Base-by-base conservation (phyloP, 2,113 vertebrate species). In the Xerus inauris region DNA sequence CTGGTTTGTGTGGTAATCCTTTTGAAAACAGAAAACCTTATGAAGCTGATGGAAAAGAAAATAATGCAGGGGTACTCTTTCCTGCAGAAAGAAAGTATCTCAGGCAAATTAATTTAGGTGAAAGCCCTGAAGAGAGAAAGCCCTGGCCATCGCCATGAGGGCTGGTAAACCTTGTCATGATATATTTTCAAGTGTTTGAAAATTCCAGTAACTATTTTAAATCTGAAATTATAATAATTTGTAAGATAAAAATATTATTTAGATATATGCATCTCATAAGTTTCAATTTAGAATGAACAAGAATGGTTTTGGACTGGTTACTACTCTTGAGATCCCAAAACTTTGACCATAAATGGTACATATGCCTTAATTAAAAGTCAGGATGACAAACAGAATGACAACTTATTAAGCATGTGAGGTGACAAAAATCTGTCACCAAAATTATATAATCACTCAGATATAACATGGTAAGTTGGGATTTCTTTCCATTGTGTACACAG, bases 401-500 rank as follows among this genome's bases (percentile, higher is more conserved):
- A 59, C 26, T 92, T 81, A 30, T 45, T 67, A 49, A 96, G n/a
- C 13, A 76, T 6, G 30, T 38, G 67, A 38, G 35, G 16, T 54
- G 62, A 73, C 38, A 92, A 80, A 75, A 42, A 11, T 7, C 14
- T 54, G 35, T 65, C 40, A 49, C 42, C 24, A 35, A 35, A 93
- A 45, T 76, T 81, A 77, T 4, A 7, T 49, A 51, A 75, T 6
- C 5, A 77, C 5, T n/a, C 4, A 24, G 22, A 45, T 4, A 1
- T 81, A 90, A 67, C 32, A 94, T 71, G 26, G 12, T 40, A 28
- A 57, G 7, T 65, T 73, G 17, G 20, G 8, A 54, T 86, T 95
- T 90, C 88, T 94, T 93, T 94, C 32, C 6, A 69, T n/a, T 72
- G 95, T 81, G 65, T 85, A 84, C 85, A 90, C 73, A 92, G 84